These are phyloP conservation scores for Entomobrya proxima DNA, from an alignment of 2,888 invertebrate genomes.

Conservation along the genomic window DNA sequence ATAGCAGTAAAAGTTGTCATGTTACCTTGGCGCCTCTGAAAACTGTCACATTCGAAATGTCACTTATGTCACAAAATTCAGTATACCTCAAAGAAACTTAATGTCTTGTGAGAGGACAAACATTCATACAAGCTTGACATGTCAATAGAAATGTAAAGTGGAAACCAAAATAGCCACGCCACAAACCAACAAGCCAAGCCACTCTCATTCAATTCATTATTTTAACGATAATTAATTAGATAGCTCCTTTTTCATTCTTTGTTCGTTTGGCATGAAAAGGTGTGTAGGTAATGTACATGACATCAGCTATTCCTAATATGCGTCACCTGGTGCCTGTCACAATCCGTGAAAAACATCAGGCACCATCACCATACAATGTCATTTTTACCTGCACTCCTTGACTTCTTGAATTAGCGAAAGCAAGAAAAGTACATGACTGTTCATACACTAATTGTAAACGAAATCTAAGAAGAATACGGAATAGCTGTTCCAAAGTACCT, in stretches of 20 bases:
- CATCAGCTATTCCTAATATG: neutral
- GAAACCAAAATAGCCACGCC: neutral
- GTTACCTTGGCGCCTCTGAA: neutral
- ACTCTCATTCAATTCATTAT: neutral
- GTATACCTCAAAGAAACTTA: neutral
- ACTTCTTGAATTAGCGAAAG: too few species aligned
- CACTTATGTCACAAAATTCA: neutral
- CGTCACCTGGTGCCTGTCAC: slow-evolving; percentile 37
- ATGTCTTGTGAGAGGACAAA: neutral
- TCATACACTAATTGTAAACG: too few species aligned
- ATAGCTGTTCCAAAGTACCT: too few species aligned
- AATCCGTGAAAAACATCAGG: slow-evolving; percentile 23
- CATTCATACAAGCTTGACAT: neutral
- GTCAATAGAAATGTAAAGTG: neutral
- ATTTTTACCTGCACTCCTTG: neutral
- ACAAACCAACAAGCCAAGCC: neutral
- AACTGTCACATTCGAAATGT: slow-evolving; percentile 3
- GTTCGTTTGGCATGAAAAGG: neutral
- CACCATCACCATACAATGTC: neutral
- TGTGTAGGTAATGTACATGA: neutral
- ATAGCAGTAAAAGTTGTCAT: too few species aligned
- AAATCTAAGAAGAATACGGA: too few species aligned
- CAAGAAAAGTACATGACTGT: neutral
- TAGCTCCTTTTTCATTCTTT: neutral
- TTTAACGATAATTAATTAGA: slow-evolving; percentile 37